These are phyloP conservation scores for Heliconius hermathena DNA, from an alignment of 1,140 invertebrate genomes.

Conservation along the genomic window DNA sequence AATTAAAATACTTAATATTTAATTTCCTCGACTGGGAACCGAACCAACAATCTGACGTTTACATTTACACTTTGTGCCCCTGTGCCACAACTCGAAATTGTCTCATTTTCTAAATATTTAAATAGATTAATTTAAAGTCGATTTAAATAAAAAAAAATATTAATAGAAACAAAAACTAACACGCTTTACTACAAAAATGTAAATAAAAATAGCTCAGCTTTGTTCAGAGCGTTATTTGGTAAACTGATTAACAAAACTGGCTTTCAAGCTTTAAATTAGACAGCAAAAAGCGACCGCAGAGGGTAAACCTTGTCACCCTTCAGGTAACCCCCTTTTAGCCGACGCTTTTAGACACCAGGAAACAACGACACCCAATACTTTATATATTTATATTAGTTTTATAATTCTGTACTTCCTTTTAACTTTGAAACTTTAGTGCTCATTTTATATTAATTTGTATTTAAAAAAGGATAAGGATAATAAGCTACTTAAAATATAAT, in stretches of 20 bases:
- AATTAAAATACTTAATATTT: too few relatives aligned
- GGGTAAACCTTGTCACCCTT: constrained; percentile 17
- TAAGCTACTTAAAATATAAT: too few relatives aligned
- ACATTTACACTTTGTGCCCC: too few relatives aligned
- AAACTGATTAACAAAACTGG: constrained; percentile 26
- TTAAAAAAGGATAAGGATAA: too few relatives aligned
- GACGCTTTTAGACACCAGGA: constrained; percentile 15
- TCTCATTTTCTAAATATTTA: too few relatives aligned
- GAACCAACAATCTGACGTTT: too few relatives aligned
- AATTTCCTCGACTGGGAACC: too few relatives aligned
- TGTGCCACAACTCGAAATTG: too few relatives aligned
- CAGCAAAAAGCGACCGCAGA: constrained; percentile 21
- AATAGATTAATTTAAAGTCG: too few relatives aligned
- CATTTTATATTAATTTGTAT: too few relatives aligned
- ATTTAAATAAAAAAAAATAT: too few relatives aligned
- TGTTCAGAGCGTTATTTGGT: constrained; percentile 5
- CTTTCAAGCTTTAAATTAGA: constrained; percentile 24
- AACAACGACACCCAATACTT: background rate
- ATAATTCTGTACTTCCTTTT: background rate
- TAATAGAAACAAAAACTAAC: background rate
- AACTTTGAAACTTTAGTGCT: background rate
- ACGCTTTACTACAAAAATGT: background rate
- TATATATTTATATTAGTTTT: background rate
- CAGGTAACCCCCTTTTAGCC: constrained; percentile 13
- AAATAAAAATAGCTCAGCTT: background rate